phyloP scores from a whole-genome alignment of 2,797 vertebrate genomes.

The Dendrocincla tyrannina region DNA sequence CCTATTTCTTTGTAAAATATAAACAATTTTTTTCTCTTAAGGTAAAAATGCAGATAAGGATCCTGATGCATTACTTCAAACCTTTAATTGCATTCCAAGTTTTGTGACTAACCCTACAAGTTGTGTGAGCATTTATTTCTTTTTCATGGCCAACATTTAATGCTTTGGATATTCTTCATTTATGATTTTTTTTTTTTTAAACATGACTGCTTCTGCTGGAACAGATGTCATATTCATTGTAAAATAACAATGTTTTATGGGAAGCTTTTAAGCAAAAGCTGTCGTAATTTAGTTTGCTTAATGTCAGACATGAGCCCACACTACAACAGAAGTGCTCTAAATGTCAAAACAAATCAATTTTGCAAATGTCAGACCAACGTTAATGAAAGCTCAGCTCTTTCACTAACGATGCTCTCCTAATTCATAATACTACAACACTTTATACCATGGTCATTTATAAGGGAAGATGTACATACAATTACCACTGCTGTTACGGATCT shows the following conservation, averaged over 20 bases:
- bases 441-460: not conserved
- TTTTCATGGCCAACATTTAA: not conserved
- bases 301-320: constrained; percentile 61
- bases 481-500: not conserved
- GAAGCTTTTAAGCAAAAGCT: constrained; percentile 64
- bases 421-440: constrained; percentile 33
- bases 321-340: constrained; percentile 66
- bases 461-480: not conserved
- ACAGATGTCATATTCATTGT: not conserved
- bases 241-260: constrained; percentile 38
- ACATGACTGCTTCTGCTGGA: not conserved
- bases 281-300: constrained; percentile 69
- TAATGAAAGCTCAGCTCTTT: constrained; percentile 65
- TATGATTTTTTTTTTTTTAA: not conserved
- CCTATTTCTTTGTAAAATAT: not conserved
- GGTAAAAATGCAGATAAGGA: not conserved
- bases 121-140: not conserved
- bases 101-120: not conserved
- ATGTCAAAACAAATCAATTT: constrained; percentile 81
- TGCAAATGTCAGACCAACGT: constrained; percentile 70
- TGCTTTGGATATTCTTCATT: not conserved
- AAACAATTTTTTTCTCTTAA: not conserved
- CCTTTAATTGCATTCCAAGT: not conserved
- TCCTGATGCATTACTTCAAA: not conserved
- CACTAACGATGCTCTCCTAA: constrained; percentile 24